Evolutionary conservation across 2,797 vertebrate species (phyloP), one percentile per base, ranked within the genome.

Genomic region (Gambelia wislizenii): DNA sequence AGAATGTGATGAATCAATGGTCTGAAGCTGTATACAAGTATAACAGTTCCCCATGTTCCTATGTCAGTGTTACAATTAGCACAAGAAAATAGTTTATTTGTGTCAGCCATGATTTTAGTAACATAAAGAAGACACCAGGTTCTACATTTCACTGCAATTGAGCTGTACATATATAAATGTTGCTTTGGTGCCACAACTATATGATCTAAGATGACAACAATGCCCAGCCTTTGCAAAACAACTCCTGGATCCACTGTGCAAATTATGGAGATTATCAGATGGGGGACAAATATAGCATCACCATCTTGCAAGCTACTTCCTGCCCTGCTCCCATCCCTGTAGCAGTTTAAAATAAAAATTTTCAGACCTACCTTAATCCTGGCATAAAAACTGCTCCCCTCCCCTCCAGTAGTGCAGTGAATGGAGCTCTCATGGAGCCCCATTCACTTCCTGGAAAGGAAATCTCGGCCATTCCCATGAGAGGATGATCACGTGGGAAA

Each of bases 221-320:
- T 13, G 86, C 69, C 54, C 70, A 86, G 1, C 3, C 0, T 18
- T 25, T 54, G 27, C 7, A 13, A 1, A 92, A 90, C 20, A 47
- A 52, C 75, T 76, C 83, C 89, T 74, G 54, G 74, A 93, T 67
- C 52, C 13, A 80, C 77, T 70, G 33, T 87, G 56, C 69, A 95
- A 87, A 94, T 90, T 82, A 85, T n/a, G n/a, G n/a, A n/a, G n/a
- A n/a, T n/a, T n/a, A n/a, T n/a, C n/a, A n/a, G n/a, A n/a, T n/a
- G n/a, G n/a, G n/a, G n/a, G n/a, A n/a, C n/a, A n/a, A n/a, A n/a
- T n/a, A n/a, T n/a, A n/a, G n/a, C n/a, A n/a, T n/a, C n/a, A n/a
- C n/a, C n/a, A n/a, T n/a, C n/a, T n/a, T n/a, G n/a, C n/a, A n/a
- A n/a, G n/a, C n/a, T n/a, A n/a, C n/a, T n/a, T n/a, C n/a, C n/a